Base-by-base conservation (phyloP, 2,797 vertebrate species). In the Iguana delicatissima region DNA sequence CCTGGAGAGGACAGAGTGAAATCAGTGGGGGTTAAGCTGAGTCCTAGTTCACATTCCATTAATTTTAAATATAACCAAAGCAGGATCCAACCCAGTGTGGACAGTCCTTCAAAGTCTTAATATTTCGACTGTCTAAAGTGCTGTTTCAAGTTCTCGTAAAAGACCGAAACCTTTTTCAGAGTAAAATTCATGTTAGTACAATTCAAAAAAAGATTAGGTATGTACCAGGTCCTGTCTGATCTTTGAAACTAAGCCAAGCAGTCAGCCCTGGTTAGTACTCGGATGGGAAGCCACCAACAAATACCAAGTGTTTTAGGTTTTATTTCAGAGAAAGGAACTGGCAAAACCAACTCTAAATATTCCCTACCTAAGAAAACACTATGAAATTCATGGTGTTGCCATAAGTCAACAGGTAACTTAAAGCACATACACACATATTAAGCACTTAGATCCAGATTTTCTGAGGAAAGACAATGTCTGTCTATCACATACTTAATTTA, bases 61-160 rank as follows among this genome's bases (percentile, higher is more conserved):
- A 12, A 69, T 69, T 32, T 35, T 74, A 74, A 32, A 0, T 16
- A 74, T 74, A 14, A 74, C 4, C 20, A 35, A 38, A 18, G 1
- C 35, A 38, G n/a, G 29, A 14, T 20, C n/a, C 35, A 16, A 35
- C 73, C n/a, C n/a, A 57, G 26, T 7, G 1, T 62, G 22, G 1
- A 16, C 38, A 82, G 74, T 38, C 3, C 81, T 82, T 82, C 57
- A 38, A 64, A 67, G 9, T 89, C 22, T 55, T 24, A 38, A 55
- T 57, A 62, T 82, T n/a, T 74, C 32, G 52, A 57, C 32, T 83
- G 38, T 29, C 77, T n/a, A 84, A 89, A 84, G 50, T 59, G 38
- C 9, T 38, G 22, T 64, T 76, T 20, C n/a, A 72, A 62, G 84
- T 32, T 46, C 42, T 3, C 0, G 18, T 83, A 89, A 82, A 29